Base-by-base conservation (phyloP, 2,797 vertebrate genomes). In the Phoebastria nigripes region DNA sequence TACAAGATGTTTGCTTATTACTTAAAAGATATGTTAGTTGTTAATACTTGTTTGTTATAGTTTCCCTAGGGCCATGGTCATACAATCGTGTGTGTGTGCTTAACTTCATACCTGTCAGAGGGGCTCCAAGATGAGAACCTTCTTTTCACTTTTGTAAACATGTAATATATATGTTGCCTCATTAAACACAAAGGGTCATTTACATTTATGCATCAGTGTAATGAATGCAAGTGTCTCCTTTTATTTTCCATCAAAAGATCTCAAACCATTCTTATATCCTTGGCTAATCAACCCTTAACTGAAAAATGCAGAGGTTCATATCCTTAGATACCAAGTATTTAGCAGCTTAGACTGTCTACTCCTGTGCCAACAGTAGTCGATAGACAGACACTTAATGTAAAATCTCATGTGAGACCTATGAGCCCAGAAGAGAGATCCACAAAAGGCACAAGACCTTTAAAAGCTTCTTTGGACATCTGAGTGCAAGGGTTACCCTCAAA, bases 1-100 rank as follows among this genome's bases (percentile, higher is more conserved):
- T 42, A 1, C 14, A 71, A 6, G 0, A 24, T 58, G 3, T 71
- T 94, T 70, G 8, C 35, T 77, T 87, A 24, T 81, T 90, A 33
- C 47, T 72, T 46, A 25, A 39, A 24, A 76, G 13, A 3, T 18
- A 4, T 62, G 24, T 58, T 66, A 31, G 21, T 51, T 81, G 15
- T 52, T 87, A 77, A 59, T 80, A 35, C 20, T 62, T 35, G 2
- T 33, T 62, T 62, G 3, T 69, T 76, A 5, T 14, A 26, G 29
- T 73, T 86, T 44, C 11, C 24, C 6, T 72, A 21, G 35, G 16
- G 20, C 31, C 28, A 3, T n/a, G 41, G 22, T 71, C 15, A 11
- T 39, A n/a, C 2, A 4, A 1, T 47, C 5, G 0, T 28, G 29
- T 12, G 19, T 74, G 22, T 58, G 17, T 73, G 28, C 2, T 18